phyloP scores from a whole-genome alignment of 1,140 invertebrate genomes.

The Drosophila repleta region DNA sequence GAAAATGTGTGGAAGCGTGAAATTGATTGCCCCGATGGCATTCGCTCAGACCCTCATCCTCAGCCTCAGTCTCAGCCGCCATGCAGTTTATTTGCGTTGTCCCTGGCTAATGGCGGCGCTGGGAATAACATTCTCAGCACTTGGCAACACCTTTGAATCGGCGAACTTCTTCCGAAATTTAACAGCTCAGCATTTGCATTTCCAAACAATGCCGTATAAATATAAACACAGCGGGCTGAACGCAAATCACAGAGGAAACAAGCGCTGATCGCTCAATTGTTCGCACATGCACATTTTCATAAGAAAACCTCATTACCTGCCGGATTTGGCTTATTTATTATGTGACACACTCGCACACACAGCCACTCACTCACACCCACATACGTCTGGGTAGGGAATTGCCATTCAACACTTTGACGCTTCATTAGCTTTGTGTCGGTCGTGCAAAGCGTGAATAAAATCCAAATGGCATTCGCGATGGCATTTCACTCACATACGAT shows the following conservation, averaged over 20 bases:
- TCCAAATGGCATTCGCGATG: slow-evolving; percentile 41
- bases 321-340: slow-evolving; percentile 51
- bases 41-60: slow-evolving; percentile 15
- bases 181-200: slow-evolving; percentile 18
- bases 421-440: slow-evolving; percentile 52
- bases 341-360: slow-evolving; percentile 28
- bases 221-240: slow-evolving; percentile 11
- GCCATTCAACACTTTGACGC: slow-evolving; percentile 69
- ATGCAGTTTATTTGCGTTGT: slow-evolving; percentile 45
- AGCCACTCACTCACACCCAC: neutral
- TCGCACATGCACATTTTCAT: slow-evolving; percentile 47
- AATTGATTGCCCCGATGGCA: slow-evolving; percentile 72
- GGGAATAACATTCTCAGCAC: slow-evolving; percentile 17
- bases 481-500: neutral
- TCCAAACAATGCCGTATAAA: slow-evolving; percentile 26
- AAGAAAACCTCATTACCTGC: slow-evolving; percentile 26
- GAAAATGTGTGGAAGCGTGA: slow-evolving; percentile 51
- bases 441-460: slow-evolving; percentile 40
- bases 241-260: slow-evolving; percentile 41
- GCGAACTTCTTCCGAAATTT: slow-evolving; percentile 12
- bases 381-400: neutral
- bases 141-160: slow-evolving; percentile 15
- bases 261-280: slow-evolving; percentile 60
- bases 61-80: slow-evolving; percentile 3
- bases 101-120: slow-evolving; percentile 31